A percentile compares a stretch with the other conserved stretches of the same genome.
Evolutionary conservation across 2,797 vertebrate species (phyloP).

Genomic region (Xiphorhynchus erythropygius): DNA sequence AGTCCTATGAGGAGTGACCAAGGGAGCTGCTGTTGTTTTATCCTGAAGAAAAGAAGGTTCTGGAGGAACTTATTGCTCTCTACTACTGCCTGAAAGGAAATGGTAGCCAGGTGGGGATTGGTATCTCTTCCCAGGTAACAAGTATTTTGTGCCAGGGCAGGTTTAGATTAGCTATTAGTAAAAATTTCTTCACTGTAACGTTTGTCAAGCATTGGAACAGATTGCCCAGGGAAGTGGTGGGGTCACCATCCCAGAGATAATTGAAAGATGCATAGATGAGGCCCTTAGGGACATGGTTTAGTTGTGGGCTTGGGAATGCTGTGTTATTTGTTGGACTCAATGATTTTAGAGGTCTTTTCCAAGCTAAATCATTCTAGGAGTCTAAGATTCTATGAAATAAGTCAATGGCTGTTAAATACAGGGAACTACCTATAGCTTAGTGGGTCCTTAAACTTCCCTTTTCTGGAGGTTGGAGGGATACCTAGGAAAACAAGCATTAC

Average conservation of each 20-base stretch:
- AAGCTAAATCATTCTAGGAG: background rate
- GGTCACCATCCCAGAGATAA: background rate
- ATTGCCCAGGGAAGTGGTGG: background rate
- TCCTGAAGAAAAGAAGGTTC: background rate
- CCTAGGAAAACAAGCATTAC: background rate
- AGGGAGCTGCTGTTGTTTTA: background rate
- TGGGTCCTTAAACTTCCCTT: accelerated
- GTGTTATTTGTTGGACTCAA: background rate
- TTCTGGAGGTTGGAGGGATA: background rate
- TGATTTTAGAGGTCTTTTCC: background rate
- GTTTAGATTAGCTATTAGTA: background rate
- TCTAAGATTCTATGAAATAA: background rate
- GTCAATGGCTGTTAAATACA: background rate
- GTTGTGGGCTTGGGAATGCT: background rate
- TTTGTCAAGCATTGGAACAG: background rate
- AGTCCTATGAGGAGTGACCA: background rate
- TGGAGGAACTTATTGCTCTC: too few relatives aligned
- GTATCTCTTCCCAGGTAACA: background rate
- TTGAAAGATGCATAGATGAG: background rate
- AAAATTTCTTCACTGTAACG: background rate
- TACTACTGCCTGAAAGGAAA: background rate
- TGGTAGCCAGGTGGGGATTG: background rate
- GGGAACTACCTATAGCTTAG: background rate
- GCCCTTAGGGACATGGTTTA: background rate
- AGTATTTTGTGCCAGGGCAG: background rate